Evolutionary conservation across 2,888 invertebrate species (phyloP).

Genomic region (Erynnis tages): DNA sequence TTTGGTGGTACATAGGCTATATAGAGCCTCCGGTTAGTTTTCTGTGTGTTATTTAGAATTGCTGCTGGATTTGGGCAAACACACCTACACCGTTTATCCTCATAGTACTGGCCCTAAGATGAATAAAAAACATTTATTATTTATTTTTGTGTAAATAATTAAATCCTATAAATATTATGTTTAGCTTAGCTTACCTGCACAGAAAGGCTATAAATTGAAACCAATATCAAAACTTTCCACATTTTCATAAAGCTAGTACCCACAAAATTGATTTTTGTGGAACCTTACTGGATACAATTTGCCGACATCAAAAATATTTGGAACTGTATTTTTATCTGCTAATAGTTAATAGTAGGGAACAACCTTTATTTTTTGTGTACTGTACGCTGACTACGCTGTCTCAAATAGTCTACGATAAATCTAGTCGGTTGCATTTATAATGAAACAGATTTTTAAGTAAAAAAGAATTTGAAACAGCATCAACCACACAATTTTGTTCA

Average conservation of each 20-base stretch:
- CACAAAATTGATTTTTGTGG: neutral
- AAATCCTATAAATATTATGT: neutral
- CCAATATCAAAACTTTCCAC: slow-evolving; percentile 1
- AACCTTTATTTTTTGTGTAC: no score
- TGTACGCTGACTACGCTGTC: no score
- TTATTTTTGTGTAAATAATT: neutral
- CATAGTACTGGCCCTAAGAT: slow-evolving; percentile 85
- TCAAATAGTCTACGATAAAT: no score
- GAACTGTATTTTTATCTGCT: no score
- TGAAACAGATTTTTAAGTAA: no score
- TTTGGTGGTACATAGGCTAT: slow-evolving; percentile 88
- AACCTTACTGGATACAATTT: no score
- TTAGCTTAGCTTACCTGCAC: slow-evolving; percentile 16
- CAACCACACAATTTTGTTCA: no score
- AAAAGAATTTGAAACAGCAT: no score
- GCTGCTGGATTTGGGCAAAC: slow-evolving; percentile 89
- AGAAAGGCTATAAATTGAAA: neutral
- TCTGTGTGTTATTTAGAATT: slow-evolving; percentile 74
- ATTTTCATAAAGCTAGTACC: neutral
- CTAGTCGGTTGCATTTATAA: no score
- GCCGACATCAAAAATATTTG: no score
- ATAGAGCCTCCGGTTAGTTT: slow-evolving; percentile 83
- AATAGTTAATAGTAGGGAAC: no score
- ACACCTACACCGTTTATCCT: slow-evolving; percentile 91
- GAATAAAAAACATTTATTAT: neutral